phyloP scores from a whole-genome alignment of 2,113 vertebrate genomes.

The Cnemophilus loriae region DNA sequence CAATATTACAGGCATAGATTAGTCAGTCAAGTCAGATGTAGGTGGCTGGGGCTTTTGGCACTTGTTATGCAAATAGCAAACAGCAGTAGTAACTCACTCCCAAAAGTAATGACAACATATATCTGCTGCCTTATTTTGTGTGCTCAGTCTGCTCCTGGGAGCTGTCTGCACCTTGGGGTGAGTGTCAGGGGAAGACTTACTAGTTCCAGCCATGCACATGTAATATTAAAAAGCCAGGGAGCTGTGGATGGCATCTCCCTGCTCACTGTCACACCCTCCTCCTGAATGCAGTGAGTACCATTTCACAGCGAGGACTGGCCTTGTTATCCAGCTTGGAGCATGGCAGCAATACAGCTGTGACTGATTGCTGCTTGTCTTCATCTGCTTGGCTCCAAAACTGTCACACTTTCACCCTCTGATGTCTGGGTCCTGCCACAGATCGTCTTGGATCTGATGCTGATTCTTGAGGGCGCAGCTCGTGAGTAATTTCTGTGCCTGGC shows the following conservation, averaged over 20 bases:
- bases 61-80: conserved; percentile 4
- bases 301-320: background rate
- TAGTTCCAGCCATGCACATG: background rate
- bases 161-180: background rate
- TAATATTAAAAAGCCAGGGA: conserved; percentile 4
- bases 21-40: background rate
- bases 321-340: background rate
- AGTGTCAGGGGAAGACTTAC: background rate
- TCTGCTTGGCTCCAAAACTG: background rate
- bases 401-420: background rate
- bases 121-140: background rate
- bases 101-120: background rate
- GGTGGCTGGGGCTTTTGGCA: background rate
- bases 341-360: background rate
- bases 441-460: background rate
- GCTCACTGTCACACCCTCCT: background rate
- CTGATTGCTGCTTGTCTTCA: background rate
- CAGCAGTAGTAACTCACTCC: background rate
- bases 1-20: background rate
- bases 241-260: background rate
- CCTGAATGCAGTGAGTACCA: background rate
- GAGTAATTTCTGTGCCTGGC: background rate
- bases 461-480: background rate
- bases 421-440: background rate
- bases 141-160: background rate